These are phyloP conservation scores for Chaetodon trifascialis DNA, from an alignment of 2,113 vertebrate species.

Conservation along the genomic window DNA sequence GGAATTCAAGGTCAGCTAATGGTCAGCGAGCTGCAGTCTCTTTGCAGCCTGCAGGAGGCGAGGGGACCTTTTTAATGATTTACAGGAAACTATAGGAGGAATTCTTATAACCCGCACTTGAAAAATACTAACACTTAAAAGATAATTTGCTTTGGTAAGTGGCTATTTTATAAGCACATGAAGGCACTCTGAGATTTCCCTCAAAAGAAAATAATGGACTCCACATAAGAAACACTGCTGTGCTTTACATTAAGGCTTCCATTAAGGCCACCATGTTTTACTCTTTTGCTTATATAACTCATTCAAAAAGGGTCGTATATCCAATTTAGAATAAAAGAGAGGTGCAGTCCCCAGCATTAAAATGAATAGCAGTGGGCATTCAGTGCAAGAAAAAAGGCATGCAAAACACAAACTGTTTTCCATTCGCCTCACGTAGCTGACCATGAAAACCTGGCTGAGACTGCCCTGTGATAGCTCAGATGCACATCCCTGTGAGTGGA, in stretches of 20 bases:
- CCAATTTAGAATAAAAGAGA: constrained; percentile 2
- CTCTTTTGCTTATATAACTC: not conserved
- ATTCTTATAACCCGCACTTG: not conserved
- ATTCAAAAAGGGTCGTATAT: not conserved
- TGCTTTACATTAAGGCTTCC: not conserved
- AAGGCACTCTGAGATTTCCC: not conserved
- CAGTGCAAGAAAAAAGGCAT: not conserved
- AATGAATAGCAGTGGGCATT: constrained; percentile 9
- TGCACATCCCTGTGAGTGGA: constrained; percentile 40
- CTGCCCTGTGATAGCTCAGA: constrained; percentile 48
- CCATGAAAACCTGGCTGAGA: constrained; percentile 36
- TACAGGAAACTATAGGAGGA: not conserved
- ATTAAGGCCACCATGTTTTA: not conserved
- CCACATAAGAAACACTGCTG: not conserved
- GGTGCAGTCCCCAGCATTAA: not conserved
- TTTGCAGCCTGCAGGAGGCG: not conserved
- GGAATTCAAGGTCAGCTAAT: not conserved
- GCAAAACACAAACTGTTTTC: constrained; percentile 19
- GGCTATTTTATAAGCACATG: not conserved
- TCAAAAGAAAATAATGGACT: not conserved
- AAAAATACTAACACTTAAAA: not conserved
- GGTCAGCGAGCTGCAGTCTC: too few species aligned
- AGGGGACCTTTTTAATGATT: not conserved
- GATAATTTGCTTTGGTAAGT: not conserved
- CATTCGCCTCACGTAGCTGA: constrained; percentile 54